Percentiles rank a stretch among this genome's conserved stretches.
These are phyloP conservation scores for Alces alces DNA, from an alignment of 2,113 vertebrate species.

Conservation along the genomic window DNA sequence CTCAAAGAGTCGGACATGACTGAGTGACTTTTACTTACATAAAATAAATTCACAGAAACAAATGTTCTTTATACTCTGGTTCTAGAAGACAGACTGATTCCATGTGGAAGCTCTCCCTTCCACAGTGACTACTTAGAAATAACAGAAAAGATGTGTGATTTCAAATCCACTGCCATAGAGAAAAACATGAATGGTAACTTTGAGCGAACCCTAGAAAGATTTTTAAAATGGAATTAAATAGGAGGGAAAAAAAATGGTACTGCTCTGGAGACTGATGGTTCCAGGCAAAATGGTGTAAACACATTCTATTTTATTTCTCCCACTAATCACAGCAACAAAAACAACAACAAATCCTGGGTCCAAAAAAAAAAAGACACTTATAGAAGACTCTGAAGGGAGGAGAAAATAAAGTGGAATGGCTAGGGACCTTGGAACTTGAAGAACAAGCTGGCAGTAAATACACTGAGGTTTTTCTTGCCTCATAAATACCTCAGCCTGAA, in stretches of 20 bases:
- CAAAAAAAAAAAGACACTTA: neutral
- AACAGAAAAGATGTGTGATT: neutral
- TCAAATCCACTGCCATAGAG: neutral
- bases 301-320: neutral
- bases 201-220: neutral
- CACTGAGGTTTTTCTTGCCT: neutral
- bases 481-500: neutral
- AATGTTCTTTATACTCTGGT: neutral
- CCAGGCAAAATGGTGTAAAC: neutral
- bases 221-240: neutral
- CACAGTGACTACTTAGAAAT: neutral
- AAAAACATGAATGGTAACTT: neutral
- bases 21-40: neutral
- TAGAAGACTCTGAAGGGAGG: neutral
- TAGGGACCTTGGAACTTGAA: neutral
- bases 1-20: neutral
- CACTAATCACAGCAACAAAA: neutral
- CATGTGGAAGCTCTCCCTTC: neutral
- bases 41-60: neutral
- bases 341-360: neutral
- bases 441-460: neutral
- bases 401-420: neutral
- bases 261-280: neutral
- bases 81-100: neutral
- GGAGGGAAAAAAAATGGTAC: too few species aligned